Conservation (phyloP, 37 sponge, comb jelly and placozoan genomes). For the Theonella swinhoei region DNA sequence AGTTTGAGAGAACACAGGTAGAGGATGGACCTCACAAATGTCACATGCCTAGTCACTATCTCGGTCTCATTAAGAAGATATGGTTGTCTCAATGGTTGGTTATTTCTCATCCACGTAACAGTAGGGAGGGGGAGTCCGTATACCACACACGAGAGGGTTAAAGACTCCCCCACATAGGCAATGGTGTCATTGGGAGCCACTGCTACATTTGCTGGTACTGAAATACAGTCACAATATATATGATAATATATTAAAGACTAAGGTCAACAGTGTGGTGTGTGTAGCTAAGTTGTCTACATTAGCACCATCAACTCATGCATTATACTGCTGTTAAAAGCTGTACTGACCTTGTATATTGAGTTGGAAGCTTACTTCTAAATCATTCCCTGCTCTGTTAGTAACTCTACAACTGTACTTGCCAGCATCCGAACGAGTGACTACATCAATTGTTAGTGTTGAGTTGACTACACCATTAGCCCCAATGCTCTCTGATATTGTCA, state of each 20-base stretch:
- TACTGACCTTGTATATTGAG: not conserved
- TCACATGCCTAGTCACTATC: slow-evolving; percentile 1
- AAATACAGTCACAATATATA: too few species aligned
- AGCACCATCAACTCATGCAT: too few species aligned
- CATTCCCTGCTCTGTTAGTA: not conserved
- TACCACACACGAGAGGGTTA: slow-evolving; percentile 10
- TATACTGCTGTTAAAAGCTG: too few species aligned
- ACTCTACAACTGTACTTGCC: not conserved
- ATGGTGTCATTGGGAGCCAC: slow-evolving; percentile 1
- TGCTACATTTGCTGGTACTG: not conserved
- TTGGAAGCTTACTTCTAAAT: not conserved
- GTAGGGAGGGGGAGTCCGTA: slow-evolving; percentile 27
- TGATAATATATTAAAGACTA: too few species aligned
- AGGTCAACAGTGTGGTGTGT: too few species aligned
- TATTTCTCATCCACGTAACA: slow-evolving; percentile 23
- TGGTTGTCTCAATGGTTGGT: slow-evolving; percentile 1
- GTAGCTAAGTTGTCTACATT: too few species aligned
- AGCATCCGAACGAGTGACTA: not conserved
- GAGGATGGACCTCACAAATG: not conserved
- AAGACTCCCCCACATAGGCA: not conserved
- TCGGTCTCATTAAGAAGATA: not conserved
- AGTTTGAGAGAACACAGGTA: slow-evolving; percentile 2
- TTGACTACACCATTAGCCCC: not conserved
- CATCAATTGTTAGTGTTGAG: not conserved
- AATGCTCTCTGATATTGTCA: not conserved